phyloP scores from a whole-genome alignment of 2,113 vertebrate genomes.

The Microtus pennsylvanicus region DNA sequence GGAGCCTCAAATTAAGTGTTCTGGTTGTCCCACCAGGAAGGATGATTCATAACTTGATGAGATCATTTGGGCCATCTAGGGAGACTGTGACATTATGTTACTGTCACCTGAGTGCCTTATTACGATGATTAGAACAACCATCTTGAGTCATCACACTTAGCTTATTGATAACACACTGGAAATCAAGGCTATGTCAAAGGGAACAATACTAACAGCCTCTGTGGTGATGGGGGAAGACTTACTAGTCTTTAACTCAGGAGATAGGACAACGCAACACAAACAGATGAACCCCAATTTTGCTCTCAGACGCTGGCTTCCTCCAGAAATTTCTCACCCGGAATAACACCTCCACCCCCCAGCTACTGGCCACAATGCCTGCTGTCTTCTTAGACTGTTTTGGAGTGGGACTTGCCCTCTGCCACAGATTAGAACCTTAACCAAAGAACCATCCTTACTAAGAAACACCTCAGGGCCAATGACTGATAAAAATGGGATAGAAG shows the following conservation, averaged over 20 bases:
- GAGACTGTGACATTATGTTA: neutral
- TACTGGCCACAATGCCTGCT: neutral
- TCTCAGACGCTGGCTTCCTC: neutral
- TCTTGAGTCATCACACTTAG: constrained; percentile 40
- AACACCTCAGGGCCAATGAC: neutral
- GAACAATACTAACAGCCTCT: neutral
- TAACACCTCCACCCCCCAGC: neutral
- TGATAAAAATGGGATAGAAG: neutral
- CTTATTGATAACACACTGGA: constrained; percentile 45
- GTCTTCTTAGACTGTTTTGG: neutral
- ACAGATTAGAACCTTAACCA: neutral
- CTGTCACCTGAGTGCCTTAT: neutral
- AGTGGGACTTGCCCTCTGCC: neutral
- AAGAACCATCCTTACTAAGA: neutral
- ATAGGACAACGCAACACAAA: neutral
- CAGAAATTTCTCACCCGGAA: neutral
- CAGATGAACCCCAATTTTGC: neutral
- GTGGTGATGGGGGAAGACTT: neutral
- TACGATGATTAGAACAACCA: neutral
- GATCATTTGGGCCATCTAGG: neutral
- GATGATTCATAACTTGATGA: constrained; percentile 30
- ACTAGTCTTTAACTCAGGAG: constrained; percentile 30
- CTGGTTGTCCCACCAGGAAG: neutral
- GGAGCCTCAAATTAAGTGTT: constrained; percentile 31
- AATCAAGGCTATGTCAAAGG: neutral